Conservation (phyloP, 2,797 vertebrate genomes). For the Intellagama lesueurii region DNA sequence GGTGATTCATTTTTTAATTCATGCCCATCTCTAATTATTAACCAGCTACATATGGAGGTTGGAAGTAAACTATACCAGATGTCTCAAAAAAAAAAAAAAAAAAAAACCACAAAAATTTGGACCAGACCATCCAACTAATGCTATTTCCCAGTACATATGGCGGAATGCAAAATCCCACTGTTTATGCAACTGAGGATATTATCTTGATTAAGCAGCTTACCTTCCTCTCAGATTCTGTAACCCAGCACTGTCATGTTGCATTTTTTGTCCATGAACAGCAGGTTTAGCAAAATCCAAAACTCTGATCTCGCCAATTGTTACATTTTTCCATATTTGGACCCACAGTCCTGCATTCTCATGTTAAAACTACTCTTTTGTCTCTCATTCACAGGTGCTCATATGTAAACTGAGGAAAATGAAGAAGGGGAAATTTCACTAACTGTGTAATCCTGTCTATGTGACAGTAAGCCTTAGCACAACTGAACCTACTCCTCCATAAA, state of each 20-base stretch:
- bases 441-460: background rate
- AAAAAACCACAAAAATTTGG: background rate
- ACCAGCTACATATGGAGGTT: background rate
- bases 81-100: background rate
- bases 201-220: background rate
- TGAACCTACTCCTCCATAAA: background rate
- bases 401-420: background rate
- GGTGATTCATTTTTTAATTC: no score
- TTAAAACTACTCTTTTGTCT: background rate
- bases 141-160: background rate
- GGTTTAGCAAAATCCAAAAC: background rate
- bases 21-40: background rate
- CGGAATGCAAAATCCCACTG: background rate
- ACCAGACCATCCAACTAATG: background rate
- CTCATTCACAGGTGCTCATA: background rate
- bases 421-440: background rate
- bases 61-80: background rate
- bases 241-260: background rate
- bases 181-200: background rate
- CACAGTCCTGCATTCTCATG: background rate
- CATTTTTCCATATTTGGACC: background rate
- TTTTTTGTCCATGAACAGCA: background rate
- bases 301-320: background rate
- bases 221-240: background rate
- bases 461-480: background rate